Conservation (phyloP, 64 coral and sea anemone species). For the Astreopora myriophthalma region DNA sequence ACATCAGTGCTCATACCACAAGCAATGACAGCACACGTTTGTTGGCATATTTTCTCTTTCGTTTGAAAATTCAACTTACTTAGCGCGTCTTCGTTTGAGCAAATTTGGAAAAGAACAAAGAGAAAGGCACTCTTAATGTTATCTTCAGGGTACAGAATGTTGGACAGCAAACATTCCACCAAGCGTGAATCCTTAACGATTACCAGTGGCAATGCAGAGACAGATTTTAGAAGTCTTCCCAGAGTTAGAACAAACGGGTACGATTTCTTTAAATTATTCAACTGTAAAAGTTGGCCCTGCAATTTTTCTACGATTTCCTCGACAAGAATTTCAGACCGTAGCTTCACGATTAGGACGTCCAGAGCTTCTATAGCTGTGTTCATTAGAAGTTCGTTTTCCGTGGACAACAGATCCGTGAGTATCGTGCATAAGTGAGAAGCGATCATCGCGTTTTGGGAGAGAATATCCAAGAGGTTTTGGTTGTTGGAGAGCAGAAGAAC, state of each 20-base stretch:
- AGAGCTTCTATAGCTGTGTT: slow-evolving; percentile 71
- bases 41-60: slow-evolving; percentile 11
- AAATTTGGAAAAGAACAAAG: slow-evolving; percentile 56
- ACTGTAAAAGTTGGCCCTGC: slow-evolving; percentile 29
- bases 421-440: slow-evolving; percentile 63
- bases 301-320: slow-evolving; percentile 72
- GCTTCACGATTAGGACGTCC: slow-evolving; percentile 36
- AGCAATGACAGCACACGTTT: slow-evolving; percentile 15
- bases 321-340: slow-evolving; percentile 69
- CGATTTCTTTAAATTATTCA: slow-evolving; percentile 75
- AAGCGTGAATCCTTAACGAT: slow-evolving; percentile 47
- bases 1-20: background rate
- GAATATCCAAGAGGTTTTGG: slow-evolving; percentile 32
- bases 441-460: slow-evolving; percentile 40
- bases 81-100: slow-evolving; percentile 16
- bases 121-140: slow-evolving; percentile 62
- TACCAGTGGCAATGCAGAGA: slow-evolving; percentile 62
- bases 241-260: slow-evolving; percentile 66
- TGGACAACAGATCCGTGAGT: slow-evolving; percentile 53
- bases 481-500: slow-evolving; percentile 58
- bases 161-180: slow-evolving; percentile 61
- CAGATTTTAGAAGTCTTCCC: slow-evolving; percentile 58
- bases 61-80: background rate
- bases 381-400: slow-evolving; percentile 50
- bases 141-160: slow-evolving; percentile 74